Percentiles rank a stretch among this genome's conserved stretches.
Conservation (phyloP, 2,113 vertebrate species). For the Tinamus guttatus region DNA sequence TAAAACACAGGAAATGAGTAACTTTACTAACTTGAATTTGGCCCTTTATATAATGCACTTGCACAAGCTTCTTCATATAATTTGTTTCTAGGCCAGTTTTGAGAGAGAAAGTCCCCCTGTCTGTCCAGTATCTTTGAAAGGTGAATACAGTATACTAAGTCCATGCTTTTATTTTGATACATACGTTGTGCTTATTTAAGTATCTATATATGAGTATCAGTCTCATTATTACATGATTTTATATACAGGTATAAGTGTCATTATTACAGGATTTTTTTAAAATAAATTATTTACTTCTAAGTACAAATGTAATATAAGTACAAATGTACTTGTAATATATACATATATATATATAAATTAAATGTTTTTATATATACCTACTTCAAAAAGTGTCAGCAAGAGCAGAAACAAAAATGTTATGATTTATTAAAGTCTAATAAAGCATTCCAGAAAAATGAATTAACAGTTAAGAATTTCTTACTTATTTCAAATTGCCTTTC, state of each 20-base stretch:
- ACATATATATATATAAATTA: not conserved
- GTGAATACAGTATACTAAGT: not conserved
- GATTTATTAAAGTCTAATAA: not conserved
- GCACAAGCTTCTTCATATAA: not conserved
- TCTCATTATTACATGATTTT: not conserved
- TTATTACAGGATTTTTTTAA: not conserved
- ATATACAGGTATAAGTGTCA: too few species aligned
- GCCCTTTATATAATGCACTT: slow-evolving; percentile 32
- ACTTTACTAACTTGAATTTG: slow-evolving; percentile 61
- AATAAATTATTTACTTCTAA: not conserved
- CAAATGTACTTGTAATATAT: too few species aligned
- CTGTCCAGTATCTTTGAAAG: not conserved
- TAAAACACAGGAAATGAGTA: slow-evolving; percentile 73
- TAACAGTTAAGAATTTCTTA: not conserved
- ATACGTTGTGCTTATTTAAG: not conserved
- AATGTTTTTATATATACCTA: not conserved
- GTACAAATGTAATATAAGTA: too few species aligned
- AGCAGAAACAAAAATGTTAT: not conserved
- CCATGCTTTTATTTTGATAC: not conserved
- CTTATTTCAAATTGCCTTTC: slow-evolving; percentile 14
- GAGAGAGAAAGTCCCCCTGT: not conserved
- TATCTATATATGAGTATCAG: not conserved
- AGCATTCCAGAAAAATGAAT: slow-evolving; percentile 27
- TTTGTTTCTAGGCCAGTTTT: slow-evolving; percentile 11
- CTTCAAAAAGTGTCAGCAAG: not conserved